Evolutionary conservation across 23 tunicate species (phyloP).

Genomic region (Ascidia mentula): DNA sequence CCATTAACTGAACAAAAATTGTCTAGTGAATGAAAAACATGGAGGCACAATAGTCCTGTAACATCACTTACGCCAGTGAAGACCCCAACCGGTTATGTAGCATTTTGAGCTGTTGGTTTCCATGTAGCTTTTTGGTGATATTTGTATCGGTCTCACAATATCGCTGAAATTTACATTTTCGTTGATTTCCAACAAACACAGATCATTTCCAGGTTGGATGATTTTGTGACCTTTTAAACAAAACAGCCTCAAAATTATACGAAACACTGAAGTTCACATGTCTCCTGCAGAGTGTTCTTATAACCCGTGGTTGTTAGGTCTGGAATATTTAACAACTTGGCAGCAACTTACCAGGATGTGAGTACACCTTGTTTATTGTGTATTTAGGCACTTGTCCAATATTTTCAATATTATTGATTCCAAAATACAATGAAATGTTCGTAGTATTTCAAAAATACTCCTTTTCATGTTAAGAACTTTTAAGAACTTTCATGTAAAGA

Average conservation of each 20-base stretch:
- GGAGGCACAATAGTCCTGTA: no score
- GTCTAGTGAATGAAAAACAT: background rate
- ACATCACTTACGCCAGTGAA: background rate
- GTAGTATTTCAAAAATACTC: no score
- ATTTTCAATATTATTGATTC: background rate
- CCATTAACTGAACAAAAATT: background rate
- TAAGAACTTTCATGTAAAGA: no score
- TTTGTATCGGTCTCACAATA: background rate
- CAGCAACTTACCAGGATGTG: background rate
- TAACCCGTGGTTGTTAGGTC: no score
- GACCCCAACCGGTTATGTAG: background rate
- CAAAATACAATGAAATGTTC: background rate
- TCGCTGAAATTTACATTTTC: background rate
- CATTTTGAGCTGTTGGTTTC: background rate
- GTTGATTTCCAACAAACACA: background rate
- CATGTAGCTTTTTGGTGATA: background rate
- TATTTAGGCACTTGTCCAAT: no score
- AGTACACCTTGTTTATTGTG: background rate
- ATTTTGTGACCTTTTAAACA: no score
- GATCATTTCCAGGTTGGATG: background rate
- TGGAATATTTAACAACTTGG: no score
- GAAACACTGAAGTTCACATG: no score
- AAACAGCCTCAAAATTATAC: no score
- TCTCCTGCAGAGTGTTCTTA: no score
- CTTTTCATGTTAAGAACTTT: no score